These are phyloP conservation scores for Gobio gobio DNA, from an alignment of 2,113 vertebrate genomes.

Conservation along the genomic window DNA sequence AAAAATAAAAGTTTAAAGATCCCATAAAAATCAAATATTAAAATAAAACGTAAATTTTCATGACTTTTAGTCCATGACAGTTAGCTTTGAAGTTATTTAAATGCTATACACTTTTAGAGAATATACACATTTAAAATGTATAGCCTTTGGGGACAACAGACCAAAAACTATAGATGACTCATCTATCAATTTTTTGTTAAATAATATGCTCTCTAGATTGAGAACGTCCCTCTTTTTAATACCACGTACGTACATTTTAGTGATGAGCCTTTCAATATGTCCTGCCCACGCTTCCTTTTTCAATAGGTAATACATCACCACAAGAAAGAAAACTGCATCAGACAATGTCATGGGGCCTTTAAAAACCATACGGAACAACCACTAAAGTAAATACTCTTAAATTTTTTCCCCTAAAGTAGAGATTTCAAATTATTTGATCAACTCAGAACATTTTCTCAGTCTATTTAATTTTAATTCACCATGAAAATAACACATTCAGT, in stretches of 20 bases:
- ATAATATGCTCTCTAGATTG: background rate
- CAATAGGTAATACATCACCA: background rate
- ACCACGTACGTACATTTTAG: background rate
- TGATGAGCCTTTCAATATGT: background rate
- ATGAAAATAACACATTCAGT: background rate
- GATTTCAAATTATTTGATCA: slow-evolving; percentile 48
- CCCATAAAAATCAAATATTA: background rate
- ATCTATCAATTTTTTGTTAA: background rate
- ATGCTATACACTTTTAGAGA: background rate
- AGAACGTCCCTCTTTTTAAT: background rate
- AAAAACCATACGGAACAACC: background rate
- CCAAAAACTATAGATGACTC: background rate
- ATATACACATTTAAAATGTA: slow-evolving; percentile 5
- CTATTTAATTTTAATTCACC: slow-evolving; percentile 10
- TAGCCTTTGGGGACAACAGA: background rate
- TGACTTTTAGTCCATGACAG: background rate
- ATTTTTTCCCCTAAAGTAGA: slow-evolving; percentile 39
- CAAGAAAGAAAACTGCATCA: background rate
- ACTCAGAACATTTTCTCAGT: background rate
- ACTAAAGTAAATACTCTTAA: slow-evolving; percentile 58
- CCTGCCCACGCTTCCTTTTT: background rate
- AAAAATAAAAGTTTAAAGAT: background rate
- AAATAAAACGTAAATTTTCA: no score
- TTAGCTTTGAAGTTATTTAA: background rate
- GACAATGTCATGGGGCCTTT: background rate